These are phyloP conservation scores for Synchiropus splendidus DNA, from an alignment of 2,113 vertebrate genomes.

Conservation along the genomic window DNA sequence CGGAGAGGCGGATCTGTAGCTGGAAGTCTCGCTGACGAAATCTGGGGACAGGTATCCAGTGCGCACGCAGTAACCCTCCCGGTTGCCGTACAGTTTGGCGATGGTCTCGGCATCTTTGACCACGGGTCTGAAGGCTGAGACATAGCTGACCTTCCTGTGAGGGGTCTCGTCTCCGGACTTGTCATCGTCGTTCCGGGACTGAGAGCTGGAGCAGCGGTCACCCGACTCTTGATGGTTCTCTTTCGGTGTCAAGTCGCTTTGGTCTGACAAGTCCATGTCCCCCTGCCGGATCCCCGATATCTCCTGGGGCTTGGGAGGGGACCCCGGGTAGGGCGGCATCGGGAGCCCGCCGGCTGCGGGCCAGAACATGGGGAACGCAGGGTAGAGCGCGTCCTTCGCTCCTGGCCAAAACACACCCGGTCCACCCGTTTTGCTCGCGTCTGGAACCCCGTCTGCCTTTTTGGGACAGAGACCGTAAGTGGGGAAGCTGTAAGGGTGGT, in stretches of 20 bases:
- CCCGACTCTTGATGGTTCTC: slow-evolving; percentile 53
- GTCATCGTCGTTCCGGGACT: slow-evolving; percentile 70
- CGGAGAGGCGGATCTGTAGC: slow-evolving; percentile 82
- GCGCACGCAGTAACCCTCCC: slow-evolving; percentile 69
- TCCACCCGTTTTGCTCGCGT: slow-evolving; percentile 51
- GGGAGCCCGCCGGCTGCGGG: slow-evolving; percentile 77
- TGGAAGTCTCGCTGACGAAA: slow-evolving; percentile 88
- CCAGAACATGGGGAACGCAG: slow-evolving; percentile 90
- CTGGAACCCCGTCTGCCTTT: slow-evolving; percentile 72
- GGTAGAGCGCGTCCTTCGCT: slow-evolving; percentile 76
- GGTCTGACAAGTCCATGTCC: slow-evolving; percentile 63
- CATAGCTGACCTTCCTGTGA: slow-evolving; percentile 79
- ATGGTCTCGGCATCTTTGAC: slow-evolving; percentile 89
- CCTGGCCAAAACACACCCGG: slow-evolving; percentile 67
- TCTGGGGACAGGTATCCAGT: slow-evolving; percentile 83
- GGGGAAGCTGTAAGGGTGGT: slow-evolving; percentile 82
- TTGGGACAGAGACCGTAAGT: slow-evolving; percentile 89
- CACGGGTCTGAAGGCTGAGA: slow-evolving; percentile 90
- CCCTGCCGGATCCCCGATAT: slow-evolving; percentile 62
- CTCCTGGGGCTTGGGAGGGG: slow-evolving; percentile 71
- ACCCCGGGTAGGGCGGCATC: slow-evolving; percentile 74
- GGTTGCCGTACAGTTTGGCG: slow-evolving; percentile 86
- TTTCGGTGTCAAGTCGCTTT: slow-evolving; percentile 68
- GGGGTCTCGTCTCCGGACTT: slow-evolving; percentile 73
- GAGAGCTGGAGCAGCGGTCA: slow-evolving; percentile 69